Evolutionary conservation across 2,797 vertebrate genomes (phyloP).

Genomic region (Parotocinclus haroldoi): DNA sequence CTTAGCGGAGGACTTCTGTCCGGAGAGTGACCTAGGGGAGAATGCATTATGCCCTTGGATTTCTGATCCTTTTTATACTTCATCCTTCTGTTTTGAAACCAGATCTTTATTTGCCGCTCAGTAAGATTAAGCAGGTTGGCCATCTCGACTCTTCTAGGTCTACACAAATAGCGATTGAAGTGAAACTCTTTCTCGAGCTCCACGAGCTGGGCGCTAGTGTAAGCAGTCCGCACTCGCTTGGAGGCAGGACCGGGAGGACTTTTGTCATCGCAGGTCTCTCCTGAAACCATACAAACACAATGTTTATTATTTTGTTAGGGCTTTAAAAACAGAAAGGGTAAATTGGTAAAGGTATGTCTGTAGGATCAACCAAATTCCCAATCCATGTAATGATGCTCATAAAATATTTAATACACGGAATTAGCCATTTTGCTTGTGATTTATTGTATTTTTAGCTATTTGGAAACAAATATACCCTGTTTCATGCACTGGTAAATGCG

Average conservation of each 20-base stretch:
- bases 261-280: constrained; percentile 94
- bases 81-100: constrained; percentile 99
- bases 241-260: constrained; percentile 94
- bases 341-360: too few species aligned
- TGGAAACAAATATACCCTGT: neutral
- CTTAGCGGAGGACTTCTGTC: constrained; percentile 93
- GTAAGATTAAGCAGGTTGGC: constrained; percentile 96
- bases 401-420: too few species aligned
- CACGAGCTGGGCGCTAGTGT: constrained; percentile 95
- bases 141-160: constrained; percentile 96
- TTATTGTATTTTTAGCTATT: too few species aligned
- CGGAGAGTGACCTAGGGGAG: constrained; percentile 93
- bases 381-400: too few species aligned
- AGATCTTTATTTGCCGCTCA: constrained; percentile 98
- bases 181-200: constrained; percentile 98
- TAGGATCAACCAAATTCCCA: too few species aligned
- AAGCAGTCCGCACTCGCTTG: constrained; percentile 95
- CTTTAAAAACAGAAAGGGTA: too few species aligned
- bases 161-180: constrained; percentile 97
- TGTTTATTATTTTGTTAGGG: neutral
- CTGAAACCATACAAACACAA: constrained; percentile 58
- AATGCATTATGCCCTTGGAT: constrained; percentile 97
- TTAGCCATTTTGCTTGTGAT: too few species aligned
- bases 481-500: neutral
- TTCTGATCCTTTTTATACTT: constrained; percentile 99